phyloP scores from a whole-genome alignment of 2,113 vertebrate genomes.

The Grallaria varia region DNA sequence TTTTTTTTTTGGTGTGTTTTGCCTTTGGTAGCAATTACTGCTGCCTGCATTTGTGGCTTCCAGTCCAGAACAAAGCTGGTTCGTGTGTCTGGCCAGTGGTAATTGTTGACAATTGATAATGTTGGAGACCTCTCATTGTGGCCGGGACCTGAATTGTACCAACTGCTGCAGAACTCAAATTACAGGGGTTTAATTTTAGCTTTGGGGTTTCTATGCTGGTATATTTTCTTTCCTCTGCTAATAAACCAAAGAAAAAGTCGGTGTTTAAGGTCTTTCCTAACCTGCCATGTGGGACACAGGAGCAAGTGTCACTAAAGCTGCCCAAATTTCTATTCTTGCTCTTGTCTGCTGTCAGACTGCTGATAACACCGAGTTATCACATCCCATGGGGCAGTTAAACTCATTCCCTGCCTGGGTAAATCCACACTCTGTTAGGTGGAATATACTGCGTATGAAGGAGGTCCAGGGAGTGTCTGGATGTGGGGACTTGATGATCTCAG shows the following conservation, averaged over 20 bases:
- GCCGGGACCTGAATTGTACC: background rate
- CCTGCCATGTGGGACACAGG: background rate
- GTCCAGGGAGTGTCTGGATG: background rate
- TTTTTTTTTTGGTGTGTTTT: background rate
- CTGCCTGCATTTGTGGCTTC: slow-evolving; percentile 36
- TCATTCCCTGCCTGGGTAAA: background rate
- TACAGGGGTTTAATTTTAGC: slow-evolving; percentile 8
- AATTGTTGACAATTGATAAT: slow-evolving; percentile 23
- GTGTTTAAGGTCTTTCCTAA: background rate
- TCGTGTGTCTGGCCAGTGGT: slow-evolving; percentile 26
- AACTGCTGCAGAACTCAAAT: slow-evolving; percentile 24
- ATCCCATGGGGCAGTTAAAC: background rate
- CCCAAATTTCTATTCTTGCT: background rate
- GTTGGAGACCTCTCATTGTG: slow-evolving; percentile 43
- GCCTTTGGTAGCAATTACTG: slow-evolving; percentile 50
- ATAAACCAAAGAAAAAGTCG: background rate
- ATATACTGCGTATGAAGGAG: background rate
- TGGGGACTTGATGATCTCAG: background rate
- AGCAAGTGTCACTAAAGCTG: background rate
- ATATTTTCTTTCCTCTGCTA: background rate
- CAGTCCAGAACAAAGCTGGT: slow-evolving; percentile 55
- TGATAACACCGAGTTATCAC: background rate
- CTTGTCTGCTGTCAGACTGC: background rate
- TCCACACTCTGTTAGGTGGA: background rate
- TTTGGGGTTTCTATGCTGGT: background rate